Conservation (phyloP, 2,888 invertebrate species). For the Silvanus unidentatus region DNA sequence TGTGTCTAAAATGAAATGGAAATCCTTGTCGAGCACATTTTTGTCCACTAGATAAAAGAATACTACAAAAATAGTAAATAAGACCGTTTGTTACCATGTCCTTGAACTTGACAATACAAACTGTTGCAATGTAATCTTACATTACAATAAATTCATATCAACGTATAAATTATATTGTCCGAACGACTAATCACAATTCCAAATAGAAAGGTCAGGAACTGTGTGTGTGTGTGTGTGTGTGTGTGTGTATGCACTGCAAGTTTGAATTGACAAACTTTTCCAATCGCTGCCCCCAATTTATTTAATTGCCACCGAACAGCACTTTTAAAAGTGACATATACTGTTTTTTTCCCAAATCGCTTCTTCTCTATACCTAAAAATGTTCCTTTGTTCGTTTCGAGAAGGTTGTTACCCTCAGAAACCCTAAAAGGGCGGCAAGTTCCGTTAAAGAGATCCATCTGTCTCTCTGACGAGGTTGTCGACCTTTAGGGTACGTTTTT, state of each 20-base stretch:
- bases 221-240: no score
- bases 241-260: no score
- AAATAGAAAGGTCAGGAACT: constrained; percentile 15
- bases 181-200: constrained; percentile 13
- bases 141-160: no score
- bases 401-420: constrained; percentile 9
- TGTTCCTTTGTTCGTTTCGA: not conserved
- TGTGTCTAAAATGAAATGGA: no score
- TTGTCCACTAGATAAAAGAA: not conserved
- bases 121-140: constrained; percentile 9
- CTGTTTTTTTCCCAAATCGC: no score
- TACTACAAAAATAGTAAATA: constrained; percentile 8
- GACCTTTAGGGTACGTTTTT: constrained; percentile 4
- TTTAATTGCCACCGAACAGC: no score
- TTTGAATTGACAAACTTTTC: no score
- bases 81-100: constrained; percentile 7
- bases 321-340: no score
- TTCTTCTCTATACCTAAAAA: no score
- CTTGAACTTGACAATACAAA: constrained; percentile 14
- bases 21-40: no score
- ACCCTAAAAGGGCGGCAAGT: constrained; percentile 6
- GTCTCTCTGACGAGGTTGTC: constrained; percentile 3
- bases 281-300: no score
- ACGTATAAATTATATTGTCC: constrained; percentile 6
- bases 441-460: constrained; percentile 8